A percentile compares a stretch with the other conserved stretches of the same genome.
Conservation (phyloP, 2,113 vertebrate species). For the Macrotus californicus region DNA sequence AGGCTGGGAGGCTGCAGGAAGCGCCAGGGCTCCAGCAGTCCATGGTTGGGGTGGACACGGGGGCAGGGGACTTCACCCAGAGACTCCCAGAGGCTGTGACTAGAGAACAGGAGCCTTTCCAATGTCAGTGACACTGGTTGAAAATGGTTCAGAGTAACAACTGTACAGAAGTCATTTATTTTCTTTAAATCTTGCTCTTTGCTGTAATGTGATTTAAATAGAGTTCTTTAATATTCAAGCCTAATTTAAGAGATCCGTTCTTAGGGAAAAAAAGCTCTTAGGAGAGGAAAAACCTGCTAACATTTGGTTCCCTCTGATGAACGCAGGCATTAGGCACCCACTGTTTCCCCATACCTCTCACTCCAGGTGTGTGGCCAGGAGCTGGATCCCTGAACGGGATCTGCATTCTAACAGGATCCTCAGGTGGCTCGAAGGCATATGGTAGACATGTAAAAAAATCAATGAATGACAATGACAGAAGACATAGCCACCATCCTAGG, state of each 20-base stretch:
- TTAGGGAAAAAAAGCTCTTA: not conserved
- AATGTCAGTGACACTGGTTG: not conserved
- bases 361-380: not conserved
- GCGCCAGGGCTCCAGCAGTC: rapidly evolving
- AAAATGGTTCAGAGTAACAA: not conserved
- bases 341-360: not conserved
- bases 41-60: not conserved
- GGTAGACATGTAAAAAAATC: not conserved
- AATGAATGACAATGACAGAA: not conserved
- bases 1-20: not conserved
- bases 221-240: conserved; percentile 47
- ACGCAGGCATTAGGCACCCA: not conserved
- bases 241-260: conserved; percentile 42
- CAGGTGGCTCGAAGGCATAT: rapidly evolving
- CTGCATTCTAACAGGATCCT: not conserved
- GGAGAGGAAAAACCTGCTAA: not conserved
- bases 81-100: rapidly evolving
- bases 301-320: not conserved
- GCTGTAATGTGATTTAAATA: conserved; percentile 49
- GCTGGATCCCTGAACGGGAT: not conserved
- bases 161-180: not conserved
- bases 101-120: not conserved
- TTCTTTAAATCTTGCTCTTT: conserved; percentile 36
- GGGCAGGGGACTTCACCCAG: no score
- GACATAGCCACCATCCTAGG: not conserved